Evolutionary conservation across 64 coral and sea anemone species (phyloP).

Genomic region (Acropora yongei): DNA sequence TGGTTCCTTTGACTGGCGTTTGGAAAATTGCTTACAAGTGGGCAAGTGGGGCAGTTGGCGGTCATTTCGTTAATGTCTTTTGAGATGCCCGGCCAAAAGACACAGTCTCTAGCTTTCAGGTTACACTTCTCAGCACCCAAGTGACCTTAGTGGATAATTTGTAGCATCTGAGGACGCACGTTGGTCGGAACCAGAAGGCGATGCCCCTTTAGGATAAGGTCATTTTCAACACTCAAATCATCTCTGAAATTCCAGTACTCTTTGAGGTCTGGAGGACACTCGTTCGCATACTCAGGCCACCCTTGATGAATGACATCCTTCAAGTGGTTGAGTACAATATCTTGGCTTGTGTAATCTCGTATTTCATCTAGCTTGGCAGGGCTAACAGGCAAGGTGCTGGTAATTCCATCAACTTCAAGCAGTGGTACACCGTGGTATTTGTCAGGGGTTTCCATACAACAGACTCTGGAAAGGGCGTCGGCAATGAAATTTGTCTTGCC

Average conservation of each 20-base stretch:
- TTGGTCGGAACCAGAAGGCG: constrained; percentile 25
- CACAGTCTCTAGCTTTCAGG: constrained; percentile 41
- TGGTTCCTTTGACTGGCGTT: constrained; percentile 60
- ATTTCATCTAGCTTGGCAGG: constrained; percentile 62
- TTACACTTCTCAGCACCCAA: constrained; percentile 48
- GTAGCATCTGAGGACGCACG: constrained; percentile 35
- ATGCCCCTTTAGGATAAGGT: constrained; percentile 50
- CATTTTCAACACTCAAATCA: constrained; percentile 60
- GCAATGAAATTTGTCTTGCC: constrained; percentile 38
- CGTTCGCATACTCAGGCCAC: constrained; percentile 41
- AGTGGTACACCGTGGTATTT: neutral
- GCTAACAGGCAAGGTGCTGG: constrained; percentile 37
- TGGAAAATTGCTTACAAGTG: constrained; percentile 43
- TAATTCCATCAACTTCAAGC: constrained; percentile 36
- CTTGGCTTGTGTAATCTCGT: constrained; percentile 35
- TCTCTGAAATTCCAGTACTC: neutral
- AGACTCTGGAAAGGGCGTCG: constrained; percentile 40
- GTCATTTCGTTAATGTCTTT: constrained; percentile 50
- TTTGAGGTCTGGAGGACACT: constrained; percentile 41
- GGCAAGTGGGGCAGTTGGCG: constrained; percentile 38
- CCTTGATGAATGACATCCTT: constrained; percentile 69
- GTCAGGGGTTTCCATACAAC: constrained; percentile 43
- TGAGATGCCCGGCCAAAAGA: constrained; percentile 57
- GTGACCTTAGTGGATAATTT: constrained; percentile 62
- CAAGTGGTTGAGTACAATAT: constrained; percentile 8